These are phyloP conservation scores for Zygogramma bicolorata DNA, from an alignment of 2,888 invertebrate species.

Conservation along the genomic window DNA sequence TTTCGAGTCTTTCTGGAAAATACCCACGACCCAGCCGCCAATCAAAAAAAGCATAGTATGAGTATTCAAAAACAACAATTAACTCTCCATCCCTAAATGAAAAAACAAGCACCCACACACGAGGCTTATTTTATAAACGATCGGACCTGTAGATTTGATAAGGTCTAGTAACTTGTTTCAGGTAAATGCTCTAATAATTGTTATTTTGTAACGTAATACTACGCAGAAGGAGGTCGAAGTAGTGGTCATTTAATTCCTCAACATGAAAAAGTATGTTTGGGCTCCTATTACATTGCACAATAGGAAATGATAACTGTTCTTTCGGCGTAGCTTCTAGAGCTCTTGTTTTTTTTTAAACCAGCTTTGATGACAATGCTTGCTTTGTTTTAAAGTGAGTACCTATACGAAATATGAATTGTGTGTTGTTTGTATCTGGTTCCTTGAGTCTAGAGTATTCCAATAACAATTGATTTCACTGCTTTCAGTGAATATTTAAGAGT, in stretches of 20 bases:
- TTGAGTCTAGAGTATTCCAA: too few species aligned
- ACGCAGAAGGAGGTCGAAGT: not conserved
- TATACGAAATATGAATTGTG: too few species aligned
- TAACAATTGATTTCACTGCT: too few species aligned
- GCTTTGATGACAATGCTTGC: not conserved
- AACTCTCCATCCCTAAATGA: too few species aligned
- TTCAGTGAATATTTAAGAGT: too few species aligned
- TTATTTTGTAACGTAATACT: conserved; percentile 4
- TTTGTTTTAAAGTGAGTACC: not conserved
- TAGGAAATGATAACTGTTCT: not conserved
- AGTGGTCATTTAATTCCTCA: not conserved
- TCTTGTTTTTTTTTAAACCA: not conserved
- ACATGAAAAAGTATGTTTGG: not conserved
- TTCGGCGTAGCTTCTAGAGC: not conserved
- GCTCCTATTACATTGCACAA: conserved; percentile 1
- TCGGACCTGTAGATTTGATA: not conserved
- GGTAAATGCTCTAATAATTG: conserved; percentile 3
- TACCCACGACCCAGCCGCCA: too few species aligned
- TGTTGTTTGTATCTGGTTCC: too few species aligned
- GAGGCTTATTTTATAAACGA: too few species aligned
- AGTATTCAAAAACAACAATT: too few species aligned
- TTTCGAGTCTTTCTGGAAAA: too few species aligned
- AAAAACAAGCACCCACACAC: not conserved
- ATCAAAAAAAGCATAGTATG: too few species aligned
- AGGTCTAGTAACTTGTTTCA: not conserved